Percentiles rank a stretch among this genome's conserved stretches.
Conservation (phyloP, 2,797 vertebrate genomes). For the Tapirus indicus region DNA sequence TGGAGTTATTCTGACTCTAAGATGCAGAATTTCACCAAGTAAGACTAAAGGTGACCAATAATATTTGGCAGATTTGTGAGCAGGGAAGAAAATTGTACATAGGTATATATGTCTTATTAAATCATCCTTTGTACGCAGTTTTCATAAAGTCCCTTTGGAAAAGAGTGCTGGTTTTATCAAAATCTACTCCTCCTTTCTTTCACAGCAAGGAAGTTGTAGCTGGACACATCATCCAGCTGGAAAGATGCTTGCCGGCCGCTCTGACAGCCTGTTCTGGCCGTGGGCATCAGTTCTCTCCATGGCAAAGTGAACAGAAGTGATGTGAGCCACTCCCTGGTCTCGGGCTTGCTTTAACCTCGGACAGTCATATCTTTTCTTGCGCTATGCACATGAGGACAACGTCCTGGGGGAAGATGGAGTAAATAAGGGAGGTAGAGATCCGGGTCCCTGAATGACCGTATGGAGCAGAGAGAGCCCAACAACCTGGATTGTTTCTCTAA, state of each 20-base stretch:
- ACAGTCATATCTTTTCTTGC: neutral
- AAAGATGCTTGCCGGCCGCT: neutral
- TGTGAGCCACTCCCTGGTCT: neutral
- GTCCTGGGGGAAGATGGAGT: neutral
- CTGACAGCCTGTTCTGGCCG: neutral
- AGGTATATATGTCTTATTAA: neutral
- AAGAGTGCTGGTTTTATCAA: neutral
- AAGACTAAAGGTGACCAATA: neutral
- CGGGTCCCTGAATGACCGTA: neutral
- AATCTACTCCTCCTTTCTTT: neutral
- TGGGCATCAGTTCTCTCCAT: neutral
- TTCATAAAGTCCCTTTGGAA: neutral
- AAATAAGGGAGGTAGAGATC: neutral
- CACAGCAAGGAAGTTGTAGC: neutral
- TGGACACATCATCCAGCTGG: neutral
- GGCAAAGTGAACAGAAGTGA: neutral
- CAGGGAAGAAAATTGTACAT: neutral
- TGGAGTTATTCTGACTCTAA: neutral
- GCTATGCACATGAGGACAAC: neutral
- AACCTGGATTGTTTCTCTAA: neutral
- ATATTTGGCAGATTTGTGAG: conserved; percentile 6
- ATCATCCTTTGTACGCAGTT: neutral
- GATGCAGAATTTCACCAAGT: neutral
- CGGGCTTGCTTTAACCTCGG: neutral
- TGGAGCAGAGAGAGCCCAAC: neutral